These are phyloP conservation scores for Polietes domitor DNA, from an alignment of 2,888 invertebrate species.

Conservation along the genomic window DNA sequence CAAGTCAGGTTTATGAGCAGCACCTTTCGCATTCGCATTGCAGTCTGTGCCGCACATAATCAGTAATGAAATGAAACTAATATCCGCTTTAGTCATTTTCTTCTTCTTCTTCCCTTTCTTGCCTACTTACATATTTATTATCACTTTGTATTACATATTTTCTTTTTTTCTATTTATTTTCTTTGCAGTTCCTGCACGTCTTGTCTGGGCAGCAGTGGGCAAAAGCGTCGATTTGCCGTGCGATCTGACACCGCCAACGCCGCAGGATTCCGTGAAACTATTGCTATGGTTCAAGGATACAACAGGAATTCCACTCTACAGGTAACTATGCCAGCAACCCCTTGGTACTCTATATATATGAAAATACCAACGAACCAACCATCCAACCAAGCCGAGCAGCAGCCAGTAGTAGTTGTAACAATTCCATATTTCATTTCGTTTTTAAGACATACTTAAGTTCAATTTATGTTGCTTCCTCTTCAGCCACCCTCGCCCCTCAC, in stretches of 20 bases:
- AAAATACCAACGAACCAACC: too few species aligned
- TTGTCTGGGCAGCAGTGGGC: conserved; percentile 89
- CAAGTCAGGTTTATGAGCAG: neutral
- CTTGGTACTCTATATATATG: too few species aligned
- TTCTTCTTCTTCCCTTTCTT: neutral
- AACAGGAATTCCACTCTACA: conserved; percentile 92
- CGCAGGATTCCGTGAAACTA: conserved; percentile 88
- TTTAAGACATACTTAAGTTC: conserved; percentile 29
- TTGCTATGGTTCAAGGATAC: conserved; percentile 95
- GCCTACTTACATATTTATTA: conserved; percentile 28
- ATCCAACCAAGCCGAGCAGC: too few species aligned
- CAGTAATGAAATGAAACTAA: conserved; percentile 57
- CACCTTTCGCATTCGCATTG: neutral
- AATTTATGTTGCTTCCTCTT: conserved; percentile 27
- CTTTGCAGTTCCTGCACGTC: conserved; percentile 84
- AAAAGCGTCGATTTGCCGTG: conserved; percentile 91
- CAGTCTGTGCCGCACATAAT: conserved; percentile 17
- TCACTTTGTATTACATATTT: too few species aligned
- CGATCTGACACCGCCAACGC: conserved; percentile 88
- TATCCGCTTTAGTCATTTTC: conserved; percentile 34
- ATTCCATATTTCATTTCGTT: neutral
- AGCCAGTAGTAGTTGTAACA: too few species aligned
- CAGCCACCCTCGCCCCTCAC: neutral
- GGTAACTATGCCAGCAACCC: conserved; percentile 83
- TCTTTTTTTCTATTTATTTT: conserved; percentile 12